phyloP scores from a whole-genome alignment of 2,888 invertebrate species.

The Hydrotaea diabolus region DNA sequence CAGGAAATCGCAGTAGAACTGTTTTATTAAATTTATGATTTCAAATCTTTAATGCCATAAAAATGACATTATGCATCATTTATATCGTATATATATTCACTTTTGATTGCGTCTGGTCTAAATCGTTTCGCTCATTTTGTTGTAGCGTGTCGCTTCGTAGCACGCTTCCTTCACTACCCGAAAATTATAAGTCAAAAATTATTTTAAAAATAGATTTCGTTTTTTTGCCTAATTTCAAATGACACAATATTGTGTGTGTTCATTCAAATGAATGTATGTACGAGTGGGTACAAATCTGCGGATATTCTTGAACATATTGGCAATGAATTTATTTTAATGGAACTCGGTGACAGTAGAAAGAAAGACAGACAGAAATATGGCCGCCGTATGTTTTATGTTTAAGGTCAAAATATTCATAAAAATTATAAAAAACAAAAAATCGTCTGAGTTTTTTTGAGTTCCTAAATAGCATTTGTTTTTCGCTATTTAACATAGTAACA shows the following conservation, averaged over 20 bases:
- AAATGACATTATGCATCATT: background rate
- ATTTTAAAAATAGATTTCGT: background rate
- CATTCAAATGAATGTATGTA: background rate
- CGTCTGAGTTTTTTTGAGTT: background rate
- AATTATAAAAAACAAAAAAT: background rate
- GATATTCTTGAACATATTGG: constrained; percentile 13
- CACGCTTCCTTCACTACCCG: background rate
- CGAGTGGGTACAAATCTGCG: no score
- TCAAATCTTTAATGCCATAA: no score
- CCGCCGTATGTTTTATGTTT: constrained; percentile 3
- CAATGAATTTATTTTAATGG: constrained; percentile 21
- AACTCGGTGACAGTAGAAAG: background rate
- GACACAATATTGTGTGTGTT: background rate
- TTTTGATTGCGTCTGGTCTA: background rate
- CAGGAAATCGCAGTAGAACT: no score
- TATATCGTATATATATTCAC: background rate
- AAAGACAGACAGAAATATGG: background rate
- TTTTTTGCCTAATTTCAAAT: constrained; percentile 2
- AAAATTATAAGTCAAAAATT: background rate
- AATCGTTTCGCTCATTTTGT: background rate
- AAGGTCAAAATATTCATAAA: constrained; percentile 47
- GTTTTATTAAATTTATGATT: no score
- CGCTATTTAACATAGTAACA: no score
- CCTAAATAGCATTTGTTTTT: no score
- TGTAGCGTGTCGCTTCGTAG: background rate